Evolutionary conservation across 2,888 invertebrate genomes (phyloP), one percentile per base, ranked within the genome.

Genomic region (Drosophila affinis): DNA sequence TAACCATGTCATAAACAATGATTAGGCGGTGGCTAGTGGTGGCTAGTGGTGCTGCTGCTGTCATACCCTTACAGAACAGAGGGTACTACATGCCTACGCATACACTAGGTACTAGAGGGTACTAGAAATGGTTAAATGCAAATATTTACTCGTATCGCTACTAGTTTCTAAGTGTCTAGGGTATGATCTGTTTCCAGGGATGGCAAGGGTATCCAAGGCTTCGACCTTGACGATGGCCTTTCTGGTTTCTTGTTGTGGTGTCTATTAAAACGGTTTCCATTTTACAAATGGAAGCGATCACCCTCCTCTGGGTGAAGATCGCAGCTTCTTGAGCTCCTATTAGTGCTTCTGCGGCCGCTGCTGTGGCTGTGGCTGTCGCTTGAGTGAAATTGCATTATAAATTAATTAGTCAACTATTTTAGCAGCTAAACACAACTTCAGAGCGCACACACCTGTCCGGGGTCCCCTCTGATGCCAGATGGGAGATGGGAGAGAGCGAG

Each of bases 1-100:
- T 57, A 44, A 44, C 85, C 86, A 78, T 78, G 77, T 85, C 84
- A 82, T 84, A 84, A 84, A 84, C 84, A 84, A 85, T 82, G 86
- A 84, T 87, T 84, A 84, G 88, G 72, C 80, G 59, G 64, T 55
- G 58, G 63, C 72, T 58, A 69, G 34, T 27, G 68, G 53, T 62
- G 75, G 39, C 2, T 10, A 32, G 32, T 32, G 32, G 4, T 61
- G 60, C 55, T 62, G 63, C 62, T 53, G 39, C 39, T 39, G 14
- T 7, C 7, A 39, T 39, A n/a, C 39, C 39, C 39, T 39, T n/a
- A 14, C 39, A 39, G 14, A n/a, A 6, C 39, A n/a, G 14, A n/a
- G 39, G n/a, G 14, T 39, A n/a, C 39, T 39, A n/a, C n/a, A 0
- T 7, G 1, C 0, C 3, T 2, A 12, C 12, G 12, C 12, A 12